Evolutionary conservation across 2,113 vertebrate genomes (phyloP).

Genomic region (Menidia beryllina): DNA sequence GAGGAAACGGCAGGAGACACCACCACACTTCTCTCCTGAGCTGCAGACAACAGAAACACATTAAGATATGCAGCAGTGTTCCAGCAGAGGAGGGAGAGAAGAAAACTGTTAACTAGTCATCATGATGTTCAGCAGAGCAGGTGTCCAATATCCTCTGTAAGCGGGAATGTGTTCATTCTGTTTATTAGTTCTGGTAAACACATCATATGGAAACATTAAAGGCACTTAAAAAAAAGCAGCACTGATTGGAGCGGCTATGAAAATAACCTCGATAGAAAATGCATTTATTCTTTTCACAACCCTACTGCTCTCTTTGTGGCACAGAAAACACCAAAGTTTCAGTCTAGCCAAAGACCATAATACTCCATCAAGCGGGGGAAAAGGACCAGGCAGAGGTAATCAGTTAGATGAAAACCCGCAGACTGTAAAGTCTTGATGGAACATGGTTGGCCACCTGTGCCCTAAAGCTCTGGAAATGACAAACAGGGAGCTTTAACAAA

Average conservation of each 20-base stretch:
- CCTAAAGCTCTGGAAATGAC: neutral
- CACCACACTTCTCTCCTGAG: too few relatives aligned
- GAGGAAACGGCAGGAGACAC: too few relatives aligned
- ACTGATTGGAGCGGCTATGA: neutral
- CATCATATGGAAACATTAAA: neutral
- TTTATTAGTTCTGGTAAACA: neutral
- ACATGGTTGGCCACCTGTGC: neutral
- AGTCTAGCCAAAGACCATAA: slow-evolving; percentile 3
- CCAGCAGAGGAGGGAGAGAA: neutral
- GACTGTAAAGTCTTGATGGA: slow-evolving; percentile 8
- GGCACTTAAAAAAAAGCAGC: neutral
- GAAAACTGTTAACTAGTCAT: neutral
- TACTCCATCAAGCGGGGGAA: slow-evolving; percentile 3
- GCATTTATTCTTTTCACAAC: too few relatives aligned
- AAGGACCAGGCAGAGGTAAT: slow-evolving; percentile 2
- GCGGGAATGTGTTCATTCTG: neutral
- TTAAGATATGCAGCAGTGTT: slow-evolving; percentile 2
- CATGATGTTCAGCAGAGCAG: neutral
- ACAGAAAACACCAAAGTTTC: neutral
- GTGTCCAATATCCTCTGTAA: slow-evolving; percentile 1
- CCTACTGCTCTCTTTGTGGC: neutral
- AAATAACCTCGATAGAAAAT: neutral
- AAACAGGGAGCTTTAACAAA: slow-evolving; percentile 6
- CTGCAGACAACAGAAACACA: neutral
- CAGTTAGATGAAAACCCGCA: slow-evolving; percentile 11